Evolutionary conservation across 2,888 invertebrate species (phyloP), one percentile per base, ranked within the genome.

Genomic region (Druceiella hillmani): DNA sequence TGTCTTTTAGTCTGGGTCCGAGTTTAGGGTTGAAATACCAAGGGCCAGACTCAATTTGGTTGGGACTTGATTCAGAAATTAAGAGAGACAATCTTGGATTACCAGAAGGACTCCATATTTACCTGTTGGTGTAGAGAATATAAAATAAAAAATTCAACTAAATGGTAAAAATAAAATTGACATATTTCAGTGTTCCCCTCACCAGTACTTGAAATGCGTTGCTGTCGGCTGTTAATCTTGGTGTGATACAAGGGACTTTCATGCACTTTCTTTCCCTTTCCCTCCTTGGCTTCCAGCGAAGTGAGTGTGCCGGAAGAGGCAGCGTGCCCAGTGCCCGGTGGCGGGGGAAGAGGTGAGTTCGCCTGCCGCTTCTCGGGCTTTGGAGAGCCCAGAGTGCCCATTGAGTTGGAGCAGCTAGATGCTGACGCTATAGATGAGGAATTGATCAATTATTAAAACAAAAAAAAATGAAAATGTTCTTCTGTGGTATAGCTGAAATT

Each of bases 331-430:
- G 52, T 44, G 36, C 61, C 56, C 2, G 87, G 87, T 2, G 88
- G 87, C 3, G 89, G 89, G 3, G 90, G 90, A 16, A 90, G 61
- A 0, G 90, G 91, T 0, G 89, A 90, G 61, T 91, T 91, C 1
- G 90, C 90, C 59, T 88, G 88, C 2, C 91, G 77, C 64, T 90
- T 88, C 62, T 91, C 90, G 0, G 89, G 89, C 58, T 90, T 90
- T 0, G 89, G 90, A 1, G 90, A 90, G 9, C 87, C 83, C n/a
- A 85, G 65, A 52, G 83, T 85, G 17, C 81, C 78, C 47, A 81
- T 77, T 3, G 83, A 82, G 46, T 81, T 81, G 10, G 76, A 76
- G 45, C 79, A 81, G 51, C 77, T 71, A 2, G 87, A 87, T 3
- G 87, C 85, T 7, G 85, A 84, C 2, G 83, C 84, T 64, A 64